Conservation (phyloP, 1,140 invertebrate species). For the Leptinotarsa lineolata region DNA sequence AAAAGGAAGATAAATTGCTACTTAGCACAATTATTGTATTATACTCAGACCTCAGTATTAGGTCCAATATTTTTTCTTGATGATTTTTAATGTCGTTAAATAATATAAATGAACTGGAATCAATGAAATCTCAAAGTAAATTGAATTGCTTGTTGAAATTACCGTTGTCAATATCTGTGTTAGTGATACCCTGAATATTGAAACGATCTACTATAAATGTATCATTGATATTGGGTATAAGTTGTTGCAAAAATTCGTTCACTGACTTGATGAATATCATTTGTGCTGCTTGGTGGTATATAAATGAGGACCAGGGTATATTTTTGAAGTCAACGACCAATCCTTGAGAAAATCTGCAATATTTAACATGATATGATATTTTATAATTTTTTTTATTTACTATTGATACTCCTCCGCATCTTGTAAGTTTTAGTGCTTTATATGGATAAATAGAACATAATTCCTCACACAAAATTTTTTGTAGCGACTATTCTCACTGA, state of each 20-base stretch:
- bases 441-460: no score
- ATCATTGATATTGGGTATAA: not conserved
- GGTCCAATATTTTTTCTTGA: not conserved
- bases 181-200: not conserved
- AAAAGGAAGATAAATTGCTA: no score
- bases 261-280: constrained; percentile 7
- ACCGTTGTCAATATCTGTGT: not conserved
- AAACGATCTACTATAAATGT: not conserved
- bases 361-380: not conserved
- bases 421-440: no score
- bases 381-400: not conserved
- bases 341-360: not conserved
- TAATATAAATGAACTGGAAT: constrained; percentile 7
- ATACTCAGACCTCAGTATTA: not conserved
- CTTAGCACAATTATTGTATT: no score
- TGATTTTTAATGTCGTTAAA: not conserved
- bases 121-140: not conserved
- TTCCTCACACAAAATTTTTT: no score
- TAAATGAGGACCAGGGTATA: not conserved
- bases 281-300: constrained; percentile 1
- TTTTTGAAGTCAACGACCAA: constrained; percentile 1
- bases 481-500: no score
- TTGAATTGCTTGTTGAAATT: not conserved
- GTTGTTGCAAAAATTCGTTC: not conserved
- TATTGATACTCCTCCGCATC: constrained; percentile 7